Percentiles rank a stretch among this genome's conserved stretches.
These are phyloP conservation scores for Cephus spinipes DNA, from an alignment of 2,888 invertebrate species.

Conservation along the genomic window DNA sequence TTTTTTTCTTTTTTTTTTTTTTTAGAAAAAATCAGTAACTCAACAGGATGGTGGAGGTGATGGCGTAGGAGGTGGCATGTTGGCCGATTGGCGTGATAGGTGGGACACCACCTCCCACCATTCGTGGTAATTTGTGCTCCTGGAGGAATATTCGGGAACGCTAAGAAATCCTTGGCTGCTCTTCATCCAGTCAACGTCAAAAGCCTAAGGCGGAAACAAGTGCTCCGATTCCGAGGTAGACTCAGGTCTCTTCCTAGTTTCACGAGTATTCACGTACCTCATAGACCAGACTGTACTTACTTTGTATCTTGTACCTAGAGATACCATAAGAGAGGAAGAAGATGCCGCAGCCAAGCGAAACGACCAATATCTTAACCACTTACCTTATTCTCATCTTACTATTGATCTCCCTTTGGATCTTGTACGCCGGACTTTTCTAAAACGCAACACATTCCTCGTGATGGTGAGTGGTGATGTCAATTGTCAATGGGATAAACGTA, in stretches of 20 bases:
- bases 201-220: neutral
- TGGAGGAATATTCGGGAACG: slow-evolving; percentile 53
- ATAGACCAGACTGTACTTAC: too few species aligned
- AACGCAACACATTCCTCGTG: slow-evolving; percentile 25
- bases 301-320: too few species aligned
- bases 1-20: too few species aligned
- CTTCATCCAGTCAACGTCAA: slow-evolving; percentile 10
- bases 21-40: too few species aligned
- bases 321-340: too few species aligned
- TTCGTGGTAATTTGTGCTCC: slow-evolving; percentile 33
- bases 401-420: slow-evolving; percentile 75
- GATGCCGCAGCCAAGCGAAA: too few species aligned
- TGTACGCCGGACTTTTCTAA: slow-evolving; percentile 74
- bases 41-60: too few species aligned
- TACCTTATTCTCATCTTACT: slow-evolving; percentile 77
- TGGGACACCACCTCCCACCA: too few species aligned
- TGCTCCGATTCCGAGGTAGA: neutral
- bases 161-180: slow-evolving; percentile 10
- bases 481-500: neutral
- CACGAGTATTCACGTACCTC: too few species aligned
- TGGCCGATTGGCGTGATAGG: too few species aligned
- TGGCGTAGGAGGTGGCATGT: too few species aligned
- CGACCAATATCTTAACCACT: slow-evolving; percentile 74
- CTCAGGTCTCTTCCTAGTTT: too few species aligned
- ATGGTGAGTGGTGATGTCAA: slow-evolving; percentile 41